These are phyloP conservation scores for Congeria kusceri DNA, from an alignment of 2,888 invertebrate genomes.

Conservation along the genomic window DNA sequence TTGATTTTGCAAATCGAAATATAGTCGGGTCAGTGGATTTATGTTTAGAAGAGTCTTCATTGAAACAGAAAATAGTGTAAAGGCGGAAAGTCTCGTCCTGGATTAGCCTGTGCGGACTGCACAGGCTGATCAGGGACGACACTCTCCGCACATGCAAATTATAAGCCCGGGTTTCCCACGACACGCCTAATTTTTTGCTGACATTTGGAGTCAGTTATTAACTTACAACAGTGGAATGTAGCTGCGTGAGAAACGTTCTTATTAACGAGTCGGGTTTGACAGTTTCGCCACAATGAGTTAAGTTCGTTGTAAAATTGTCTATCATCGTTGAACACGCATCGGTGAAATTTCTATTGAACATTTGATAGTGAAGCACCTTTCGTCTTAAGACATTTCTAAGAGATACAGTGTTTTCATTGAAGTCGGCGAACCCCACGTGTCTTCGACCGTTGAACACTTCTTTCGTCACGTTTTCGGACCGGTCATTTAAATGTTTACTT, in stretches of 20 bases:
- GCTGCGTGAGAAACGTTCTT: slow-evolving; percentile 29
- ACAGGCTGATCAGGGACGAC: no score
- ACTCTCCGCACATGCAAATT: no score
- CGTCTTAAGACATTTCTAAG: slow-evolving; percentile 14
- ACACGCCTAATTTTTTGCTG: no score
- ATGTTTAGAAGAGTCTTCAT: no score
- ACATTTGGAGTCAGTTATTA: no score
- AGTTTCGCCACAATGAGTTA: background rate
- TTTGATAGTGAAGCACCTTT: slow-evolving; percentile 6
- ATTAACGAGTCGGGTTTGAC: slow-evolving; percentile 22
- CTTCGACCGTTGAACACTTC: slow-evolving; percentile 25
- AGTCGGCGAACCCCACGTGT: slow-evolving; percentile 35
- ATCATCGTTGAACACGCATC: background rate
- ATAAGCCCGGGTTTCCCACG: no score
- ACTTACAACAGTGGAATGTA: slow-evolving; percentile 40
- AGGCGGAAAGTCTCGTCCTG: no score
- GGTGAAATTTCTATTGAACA: background rate
- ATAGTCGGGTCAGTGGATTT: no score
- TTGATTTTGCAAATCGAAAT: no score
- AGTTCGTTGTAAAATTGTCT: background rate
- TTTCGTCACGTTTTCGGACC: slow-evolving; percentile 24
- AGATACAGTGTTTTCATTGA: slow-evolving; percentile 10
- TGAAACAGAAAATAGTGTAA: no score
- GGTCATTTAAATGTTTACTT: slow-evolving; percentile 30
- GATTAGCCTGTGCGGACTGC: no score